A percentile compares a stretch with the other conserved stretches of the same genome.
These are phyloP conservation scores for Oostethus manadensis DNA, from an alignment of 2,113 vertebrate genomes.

Conservation along the genomic window DNA sequence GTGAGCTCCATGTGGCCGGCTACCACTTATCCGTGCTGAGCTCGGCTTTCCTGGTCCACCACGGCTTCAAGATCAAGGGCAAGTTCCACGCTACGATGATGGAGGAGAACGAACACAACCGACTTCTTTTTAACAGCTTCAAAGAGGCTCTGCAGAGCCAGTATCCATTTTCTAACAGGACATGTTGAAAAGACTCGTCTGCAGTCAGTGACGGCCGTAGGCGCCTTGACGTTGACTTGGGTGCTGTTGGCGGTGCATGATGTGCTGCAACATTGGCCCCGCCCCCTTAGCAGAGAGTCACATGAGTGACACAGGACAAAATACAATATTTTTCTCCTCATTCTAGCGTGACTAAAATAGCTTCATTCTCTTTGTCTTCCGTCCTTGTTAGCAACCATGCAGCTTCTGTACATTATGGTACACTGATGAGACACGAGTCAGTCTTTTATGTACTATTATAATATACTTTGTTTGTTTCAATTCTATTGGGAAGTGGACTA, in stretches of 20 bases:
- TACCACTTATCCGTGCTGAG: slow-evolving; percentile 83
- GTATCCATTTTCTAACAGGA: slow-evolving; percentile 77
- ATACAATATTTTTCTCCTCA: too few species aligned
- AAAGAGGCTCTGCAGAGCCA: slow-evolving; percentile 85
- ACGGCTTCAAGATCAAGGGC: slow-evolving; percentile 83
- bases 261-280: not conserved
- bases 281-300: too few species aligned
- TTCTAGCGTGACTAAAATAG: too few species aligned
- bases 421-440: too few species aligned
- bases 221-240: not conserved
- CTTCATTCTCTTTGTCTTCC: too few species aligned
- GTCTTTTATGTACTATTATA: too few species aligned
- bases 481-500: too few species aligned
- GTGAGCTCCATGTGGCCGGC: slow-evolving; percentile 84
- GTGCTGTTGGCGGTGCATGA: too few species aligned
- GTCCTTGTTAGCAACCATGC: too few species aligned
- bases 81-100: slow-evolving; percentile 87
- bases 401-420: too few species aligned
- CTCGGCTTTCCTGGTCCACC: slow-evolving; percentile 84
- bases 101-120: slow-evolving; percentile 84
- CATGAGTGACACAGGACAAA: too few species aligned
- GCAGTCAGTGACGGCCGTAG: slow-evolving; percentile 18
- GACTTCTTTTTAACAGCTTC: slow-evolving; percentile 84
- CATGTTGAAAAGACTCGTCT: slow-evolving; percentile 72
- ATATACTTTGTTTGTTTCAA: too few species aligned